Evolutionary conservation across 2,113 vertebrate genomes (phyloP).

Genomic region (Albula glossodonta): DNA sequence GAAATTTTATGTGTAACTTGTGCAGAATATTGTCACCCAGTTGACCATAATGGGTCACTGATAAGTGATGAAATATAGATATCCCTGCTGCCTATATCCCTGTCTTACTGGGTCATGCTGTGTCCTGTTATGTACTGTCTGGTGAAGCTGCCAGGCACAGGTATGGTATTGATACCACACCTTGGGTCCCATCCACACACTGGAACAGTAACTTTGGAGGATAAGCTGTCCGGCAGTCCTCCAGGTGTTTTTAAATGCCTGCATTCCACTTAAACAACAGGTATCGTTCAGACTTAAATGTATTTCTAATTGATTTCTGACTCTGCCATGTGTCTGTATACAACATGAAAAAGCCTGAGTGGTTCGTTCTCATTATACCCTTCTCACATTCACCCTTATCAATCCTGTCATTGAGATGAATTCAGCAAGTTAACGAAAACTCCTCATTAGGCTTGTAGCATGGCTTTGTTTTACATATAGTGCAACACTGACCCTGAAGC

Average conservation of each 20-base stretch:
- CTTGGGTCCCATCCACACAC: no score
- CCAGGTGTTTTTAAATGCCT: background rate
- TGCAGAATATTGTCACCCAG: no score
- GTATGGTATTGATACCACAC: no score
- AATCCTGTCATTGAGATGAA: background rate
- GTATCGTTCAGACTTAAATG: background rate
- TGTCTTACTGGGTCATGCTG: no score
- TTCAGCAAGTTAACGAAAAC: background rate
- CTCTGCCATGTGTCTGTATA: background rate
- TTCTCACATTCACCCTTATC: background rate
- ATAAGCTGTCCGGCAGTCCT: background rate
- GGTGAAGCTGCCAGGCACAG: no score
- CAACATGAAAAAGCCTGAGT: background rate
- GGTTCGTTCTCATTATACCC: background rate
- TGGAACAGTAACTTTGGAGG: no score
- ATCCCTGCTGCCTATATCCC: no score
- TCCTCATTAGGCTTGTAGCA: background rate
- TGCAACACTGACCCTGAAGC: background rate
- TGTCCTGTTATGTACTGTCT: no score
- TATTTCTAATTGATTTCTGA: background rate
- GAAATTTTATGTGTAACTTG: no score
- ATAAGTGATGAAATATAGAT: no score
- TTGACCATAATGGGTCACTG: no score
- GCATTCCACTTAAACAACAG: background rate
- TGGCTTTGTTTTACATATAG: background rate